These are phyloP conservation scores for Napeogenes inachia DNA, from an alignment of 2,888 invertebrate genomes.

Conservation along the genomic window DNA sequence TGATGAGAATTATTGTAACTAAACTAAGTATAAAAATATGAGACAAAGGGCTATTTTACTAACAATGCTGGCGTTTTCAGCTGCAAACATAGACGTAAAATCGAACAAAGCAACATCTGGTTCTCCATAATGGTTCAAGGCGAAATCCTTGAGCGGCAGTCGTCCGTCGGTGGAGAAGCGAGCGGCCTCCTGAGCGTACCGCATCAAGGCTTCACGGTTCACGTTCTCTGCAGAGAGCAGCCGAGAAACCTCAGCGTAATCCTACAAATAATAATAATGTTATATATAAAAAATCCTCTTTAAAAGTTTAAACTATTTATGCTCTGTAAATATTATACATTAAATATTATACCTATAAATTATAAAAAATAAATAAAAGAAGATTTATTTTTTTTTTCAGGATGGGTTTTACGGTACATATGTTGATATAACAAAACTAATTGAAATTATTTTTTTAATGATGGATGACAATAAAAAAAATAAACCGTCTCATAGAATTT, in stretches of 20 bases:
- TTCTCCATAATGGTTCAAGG: slow-evolving; percentile 97
- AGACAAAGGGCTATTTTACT: slow-evolving; percentile 19
- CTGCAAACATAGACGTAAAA: slow-evolving; percentile 98
- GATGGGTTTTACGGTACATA: too few species aligned
- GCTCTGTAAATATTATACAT: too few species aligned
- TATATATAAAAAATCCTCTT: not conserved
- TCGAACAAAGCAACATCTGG: slow-evolving; percentile 99
- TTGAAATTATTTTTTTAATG: too few species aligned
- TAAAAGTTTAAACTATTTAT: too few species aligned
- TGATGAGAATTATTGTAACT: too few species aligned
- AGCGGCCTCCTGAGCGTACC: slow-evolving; percentile 96
- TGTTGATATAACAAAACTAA: too few species aligned
- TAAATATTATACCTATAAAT: too few species aligned
- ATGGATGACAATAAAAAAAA: too few species aligned
- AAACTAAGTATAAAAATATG: not conserved
- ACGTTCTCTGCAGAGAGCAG: slow-evolving; percentile 93
- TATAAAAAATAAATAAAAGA: too few species aligned
- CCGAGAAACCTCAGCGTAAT: slow-evolving; percentile 92
- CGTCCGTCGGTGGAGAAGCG: slow-evolving; percentile 93
- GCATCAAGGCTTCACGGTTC: slow-evolving; percentile 90
- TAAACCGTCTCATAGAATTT: too few species aligned
- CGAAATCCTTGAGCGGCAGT: slow-evolving; percentile 93
- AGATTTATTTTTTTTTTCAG: too few species aligned
- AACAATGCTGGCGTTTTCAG: slow-evolving; percentile 95
- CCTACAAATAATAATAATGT: slow-evolving; percentile 70